These are phyloP conservation scores for Myiotriccus ornatus DNA, from an alignment of 2,797 vertebrate genomes.

Conservation along the genomic window DNA sequence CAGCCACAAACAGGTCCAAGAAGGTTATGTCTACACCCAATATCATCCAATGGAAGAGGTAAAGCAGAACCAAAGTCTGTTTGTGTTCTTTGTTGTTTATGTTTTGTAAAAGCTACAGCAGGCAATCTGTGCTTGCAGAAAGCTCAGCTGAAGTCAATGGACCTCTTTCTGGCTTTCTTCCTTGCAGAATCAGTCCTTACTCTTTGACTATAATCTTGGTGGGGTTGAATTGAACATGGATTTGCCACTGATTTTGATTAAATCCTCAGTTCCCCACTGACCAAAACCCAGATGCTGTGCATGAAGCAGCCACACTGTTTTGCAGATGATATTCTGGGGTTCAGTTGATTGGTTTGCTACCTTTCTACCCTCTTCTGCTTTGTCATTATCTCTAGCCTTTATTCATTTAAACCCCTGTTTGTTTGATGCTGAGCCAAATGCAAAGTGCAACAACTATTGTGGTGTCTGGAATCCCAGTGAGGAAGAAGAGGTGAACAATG, in stretches of 20 bases:
- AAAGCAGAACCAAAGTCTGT: not conserved
- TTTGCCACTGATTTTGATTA: not conserved
- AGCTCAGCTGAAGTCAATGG: not conserved
- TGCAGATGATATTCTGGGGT: not conserved
- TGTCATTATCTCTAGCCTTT: not conserved
- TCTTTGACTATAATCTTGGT: not conserved
- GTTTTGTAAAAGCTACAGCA: not conserved
- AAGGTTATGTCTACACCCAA: conserved; percentile 43
- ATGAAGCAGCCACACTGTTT: not conserved
- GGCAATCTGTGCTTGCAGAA: not conserved
- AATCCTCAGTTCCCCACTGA: not conserved
- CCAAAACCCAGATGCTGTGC: not conserved
- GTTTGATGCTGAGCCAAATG: not conserved
- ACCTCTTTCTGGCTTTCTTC: not conserved
- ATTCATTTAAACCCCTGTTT: not conserved
- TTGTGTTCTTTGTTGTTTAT: not conserved
- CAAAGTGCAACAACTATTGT: not conserved
- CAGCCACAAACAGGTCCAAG: not conserved
- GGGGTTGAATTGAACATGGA: not conserved
- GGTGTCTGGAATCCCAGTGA: not conserved
- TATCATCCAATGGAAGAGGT: conserved; percentile 71
- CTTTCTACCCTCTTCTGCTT: not conserved
- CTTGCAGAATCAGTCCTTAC: not conserved
- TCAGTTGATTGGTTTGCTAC: not conserved
- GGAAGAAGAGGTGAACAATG: not conserved